Evolutionary conservation across 2,113 vertebrate species (phyloP).

Genomic region (Zosterops lateralis): DNA sequence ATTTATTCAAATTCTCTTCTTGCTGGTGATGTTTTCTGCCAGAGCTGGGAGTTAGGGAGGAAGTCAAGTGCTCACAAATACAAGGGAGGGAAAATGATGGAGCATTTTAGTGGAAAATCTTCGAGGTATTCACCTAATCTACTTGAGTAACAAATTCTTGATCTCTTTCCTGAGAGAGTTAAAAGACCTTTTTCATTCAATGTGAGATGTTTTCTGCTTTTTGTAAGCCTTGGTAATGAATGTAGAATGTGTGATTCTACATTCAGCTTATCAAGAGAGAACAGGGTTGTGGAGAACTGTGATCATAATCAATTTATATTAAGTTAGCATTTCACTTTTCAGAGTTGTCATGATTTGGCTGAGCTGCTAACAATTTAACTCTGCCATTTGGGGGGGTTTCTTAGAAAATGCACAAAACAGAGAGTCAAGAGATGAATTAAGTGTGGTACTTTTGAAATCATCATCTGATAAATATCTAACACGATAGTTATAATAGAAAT

Average conservation of each 20-base stretch:
- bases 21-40: not conserved
- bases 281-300: not conserved
- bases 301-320: not conserved
- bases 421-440: not conserved
- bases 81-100: not conserved
- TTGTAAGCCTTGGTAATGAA: not conserved
- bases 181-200: not conserved
- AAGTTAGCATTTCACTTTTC: not conserved
- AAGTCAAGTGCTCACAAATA: not conserved
- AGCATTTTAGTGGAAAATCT: not conserved
- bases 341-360: not conserved
- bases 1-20: not conserved
- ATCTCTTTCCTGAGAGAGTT: not conserved
- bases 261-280: not conserved
- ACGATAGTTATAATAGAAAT: not conserved
- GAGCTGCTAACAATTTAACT: not conserved
- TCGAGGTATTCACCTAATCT: not conserved
- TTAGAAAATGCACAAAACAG: not conserved
- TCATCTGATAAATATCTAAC: not conserved
- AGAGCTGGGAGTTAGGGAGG: not conserved
- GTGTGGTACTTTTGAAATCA: not conserved
- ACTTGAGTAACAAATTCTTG: not conserved
- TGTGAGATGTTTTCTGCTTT: not conserved
- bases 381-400: not conserved
- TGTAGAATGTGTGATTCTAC: not conserved